Percentiles rank a stretch among this genome's conserved stretches.
phyloP scores from a whole-genome alignment of 1,140 invertebrate genomes.

The Tetragonula clypearis region DNA sequence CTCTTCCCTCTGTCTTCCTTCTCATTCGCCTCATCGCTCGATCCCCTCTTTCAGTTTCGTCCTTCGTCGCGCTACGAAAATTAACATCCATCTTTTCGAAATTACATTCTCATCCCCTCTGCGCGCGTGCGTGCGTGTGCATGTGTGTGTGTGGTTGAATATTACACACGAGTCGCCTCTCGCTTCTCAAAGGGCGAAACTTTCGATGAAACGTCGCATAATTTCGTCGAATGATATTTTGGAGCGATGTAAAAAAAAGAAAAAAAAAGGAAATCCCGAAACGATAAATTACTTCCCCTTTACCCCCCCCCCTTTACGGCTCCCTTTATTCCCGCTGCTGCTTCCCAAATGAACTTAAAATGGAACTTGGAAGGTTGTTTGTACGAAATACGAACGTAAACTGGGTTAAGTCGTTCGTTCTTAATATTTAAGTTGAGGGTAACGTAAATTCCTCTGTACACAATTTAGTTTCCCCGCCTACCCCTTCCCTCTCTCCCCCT shows the following conservation, averaged over 20 bases:
- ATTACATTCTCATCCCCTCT: not conserved
- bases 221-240: not conserved
- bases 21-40: too few species aligned
- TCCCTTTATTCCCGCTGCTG: too few species aligned
- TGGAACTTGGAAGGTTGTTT: not conserved
- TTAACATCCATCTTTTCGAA: not conserved
- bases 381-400: not conserved
- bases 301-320: too few species aligned
- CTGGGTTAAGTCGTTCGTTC: conserved; percentile 14
- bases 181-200: too few species aligned
- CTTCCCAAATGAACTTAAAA: not conserved
- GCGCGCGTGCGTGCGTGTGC: too few species aligned
- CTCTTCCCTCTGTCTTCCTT: too few species aligned
- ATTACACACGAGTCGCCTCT: too few species aligned
- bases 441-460: conserved; percentile 1
- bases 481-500: not conserved
- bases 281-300: not conserved
- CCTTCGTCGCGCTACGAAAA: not conserved
- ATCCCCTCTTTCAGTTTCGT: too few species aligned
- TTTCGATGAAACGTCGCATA: not conserved
- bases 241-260: too few species aligned
- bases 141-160: too few species aligned
- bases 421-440: conserved; percentile 10
- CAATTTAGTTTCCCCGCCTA: not conserved
- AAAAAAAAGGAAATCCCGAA: not conserved